Evolutionary conservation across 30 jellyfish, hydroid and myxozoan species (phyloP).

Genomic region (Turritopsis rubra): DNA sequence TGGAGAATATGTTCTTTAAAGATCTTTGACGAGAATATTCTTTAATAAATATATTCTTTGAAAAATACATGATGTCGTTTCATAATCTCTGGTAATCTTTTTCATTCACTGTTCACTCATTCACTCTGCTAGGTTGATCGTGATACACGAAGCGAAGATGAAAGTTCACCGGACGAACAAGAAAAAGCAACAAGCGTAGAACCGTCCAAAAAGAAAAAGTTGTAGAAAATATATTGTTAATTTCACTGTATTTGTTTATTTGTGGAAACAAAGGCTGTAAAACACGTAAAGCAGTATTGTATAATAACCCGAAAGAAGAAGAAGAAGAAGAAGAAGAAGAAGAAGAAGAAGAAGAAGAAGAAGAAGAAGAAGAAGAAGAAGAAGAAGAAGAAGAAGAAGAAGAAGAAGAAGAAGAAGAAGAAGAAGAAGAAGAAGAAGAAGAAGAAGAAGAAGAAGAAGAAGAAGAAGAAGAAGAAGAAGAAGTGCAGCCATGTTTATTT

Average conservation of each 20-base stretch:
- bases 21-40: too few relatives aligned
- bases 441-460: neutral
- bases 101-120: neutral
- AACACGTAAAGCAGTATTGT: too few relatives aligned
- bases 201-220: neutral
- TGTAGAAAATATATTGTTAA: too few relatives aligned
- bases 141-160: slow-evolving; percentile 94
- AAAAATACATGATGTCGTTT: too few relatives aligned
- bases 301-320: neutral
- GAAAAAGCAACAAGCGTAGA: neutral
- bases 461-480: neutral
- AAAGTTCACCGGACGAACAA: slow-evolving; percentile 54
- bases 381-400: neutral
- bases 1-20: too few relatives aligned
- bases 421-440: neutral
- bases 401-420: neutral
- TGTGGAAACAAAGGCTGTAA: too few relatives aligned
- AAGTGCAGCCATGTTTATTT: too few relatives aligned
- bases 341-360: neutral
- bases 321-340: neutral
- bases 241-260: too few relatives aligned
- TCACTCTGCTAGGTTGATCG: slow-evolving; percentile 51
- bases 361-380: neutral
- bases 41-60: too few relatives aligned
- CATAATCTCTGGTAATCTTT: too few relatives aligned